These are phyloP conservation scores for Podarcis muralis DNA, from an alignment of 2,113 vertebrate species.

Conservation along the genomic window DNA sequence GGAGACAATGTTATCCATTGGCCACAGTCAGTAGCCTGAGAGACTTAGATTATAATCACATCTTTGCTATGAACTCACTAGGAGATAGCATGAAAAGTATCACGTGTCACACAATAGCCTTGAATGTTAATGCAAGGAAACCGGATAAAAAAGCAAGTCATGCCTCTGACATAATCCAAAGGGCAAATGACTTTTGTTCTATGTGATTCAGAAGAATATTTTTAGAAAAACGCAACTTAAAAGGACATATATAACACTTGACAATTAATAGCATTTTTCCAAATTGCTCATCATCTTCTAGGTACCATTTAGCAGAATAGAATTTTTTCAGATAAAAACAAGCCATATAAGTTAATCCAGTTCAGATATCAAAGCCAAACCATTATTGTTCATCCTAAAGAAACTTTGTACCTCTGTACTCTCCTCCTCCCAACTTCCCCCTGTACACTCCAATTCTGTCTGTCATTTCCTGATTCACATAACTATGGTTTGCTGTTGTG, in stretches of 20 bases:
- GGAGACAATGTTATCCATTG: background rate
- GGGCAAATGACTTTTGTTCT: background rate
- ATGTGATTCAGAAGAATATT: background rate
- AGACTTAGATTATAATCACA: background rate
- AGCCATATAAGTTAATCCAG: background rate
- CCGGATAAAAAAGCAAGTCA: background rate
- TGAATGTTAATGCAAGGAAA: background rate
- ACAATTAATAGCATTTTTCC: background rate
- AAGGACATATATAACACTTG: too few species aligned
- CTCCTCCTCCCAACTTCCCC: too few species aligned
- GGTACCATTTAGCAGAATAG: background rate
- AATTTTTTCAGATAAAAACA: background rate
- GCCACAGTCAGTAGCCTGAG: background rate
- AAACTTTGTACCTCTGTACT: background rate
- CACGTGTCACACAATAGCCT: background rate
- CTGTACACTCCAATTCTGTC: background rate
- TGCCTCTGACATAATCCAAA: background rate
- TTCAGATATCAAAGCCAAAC: background rate
- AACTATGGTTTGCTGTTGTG: background rate
- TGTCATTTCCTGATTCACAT: background rate
- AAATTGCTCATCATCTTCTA: background rate
- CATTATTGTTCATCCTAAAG: background rate
- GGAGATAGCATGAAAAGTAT: background rate
- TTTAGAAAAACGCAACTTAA: background rate
- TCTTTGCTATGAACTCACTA: background rate